Base-by-base conservation (phyloP, 2,888 invertebrate genomes). In the Polylopha cassiicola region DNA sequence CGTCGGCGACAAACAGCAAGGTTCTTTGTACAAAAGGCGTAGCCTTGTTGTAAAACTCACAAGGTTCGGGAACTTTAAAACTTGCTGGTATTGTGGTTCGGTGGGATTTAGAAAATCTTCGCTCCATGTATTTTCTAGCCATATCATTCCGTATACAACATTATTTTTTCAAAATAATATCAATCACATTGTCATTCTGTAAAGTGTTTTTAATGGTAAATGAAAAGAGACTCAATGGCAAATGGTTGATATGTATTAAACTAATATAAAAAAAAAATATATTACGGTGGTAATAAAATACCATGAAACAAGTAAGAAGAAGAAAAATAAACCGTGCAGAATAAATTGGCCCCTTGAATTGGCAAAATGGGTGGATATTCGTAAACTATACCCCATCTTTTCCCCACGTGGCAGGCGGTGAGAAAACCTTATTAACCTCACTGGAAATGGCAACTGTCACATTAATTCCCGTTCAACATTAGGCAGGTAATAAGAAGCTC, bases 91-190 rank as follows among this genome's bases (percentile, higher is more conserved):
- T 85, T 2, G 86, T 85, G 2, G 81, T 84, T 32, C 77, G 78
- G 26, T 80, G 76, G 3, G 85, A 69, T 52, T 82, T 85, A 3
- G 84, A 75, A 48, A 85, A 80, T 47, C 76, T 71, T 51, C 81
- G 81, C 76, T 86, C 86, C 82, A 86, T 85, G 73, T 85, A 86
- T 77, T 86, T 86, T 68, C 77, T 84, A 71, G 86, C 85, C 85
- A 86, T 84, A 56, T 67, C 82, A 77, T 61, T 55, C 51, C 64
- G 65, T 55, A 34, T 29, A 37, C 42, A 37, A 49, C 34, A 47
- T 23, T 41, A 43, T 37, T 46, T 46, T 28, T 43, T 47, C 15
- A 50, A 29, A 31, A 9, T 1, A n/a, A 6, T 15, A 11, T 10
- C 14, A 20, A 10, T 9, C 2, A 15, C 17, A 23, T 13, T 30